Base-by-base conservation (phyloP, 2,888 invertebrate genomes). In the Oscheius sp. region DNA sequence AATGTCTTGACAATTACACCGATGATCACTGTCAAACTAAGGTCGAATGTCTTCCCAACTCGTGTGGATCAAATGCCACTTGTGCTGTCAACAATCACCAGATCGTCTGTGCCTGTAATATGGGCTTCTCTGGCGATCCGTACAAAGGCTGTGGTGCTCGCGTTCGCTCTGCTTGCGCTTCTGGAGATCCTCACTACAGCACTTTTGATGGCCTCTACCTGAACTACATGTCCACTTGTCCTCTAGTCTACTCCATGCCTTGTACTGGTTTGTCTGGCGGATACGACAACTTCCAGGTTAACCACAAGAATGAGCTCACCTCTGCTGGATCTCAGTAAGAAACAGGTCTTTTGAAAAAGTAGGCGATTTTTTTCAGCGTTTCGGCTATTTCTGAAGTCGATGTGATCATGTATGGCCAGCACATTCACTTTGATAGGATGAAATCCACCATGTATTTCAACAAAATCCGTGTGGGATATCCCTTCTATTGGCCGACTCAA, bases 1-100 rank as follows among this genome's bases (percentile, higher is more conserved):
- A 87, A 82, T 90, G 88, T 76, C 82, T 82, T 78, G 87, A 88
- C 42, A 90, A 91, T 46, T 17, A 15, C 23, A 10, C 15, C 10
- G 48, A 25, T 20, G 48, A 48, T 25, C 48, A 48, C 12, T 48
- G 48, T 25, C 23, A 48, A 25, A 6, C 8, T 23, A 4, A 4
- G 10, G 17, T 48, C 23, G 4, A 15, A 4, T 48, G 48, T 48
- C 4, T 4, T 4, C 15, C 46, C 15, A 69, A 70, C 29, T 42
- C 73, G 5, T 82, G 82, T 46, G 82, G 82, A 5, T 57, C 70
- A 34, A 79, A 80, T 55, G 77, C 82, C 37, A 37, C 65, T 4
- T 82, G 82, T 53, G 78, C 65, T 48, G 78, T 81, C 23, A 67
- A 69, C 6, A 78, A 82, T 53, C 78, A 80, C 52, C 77, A 79